Percentiles rank a stretch among this genome's conserved stretches.
Conservation (phyloP, 2,888 invertebrate species). For the Callyntrura sp. region DNA sequence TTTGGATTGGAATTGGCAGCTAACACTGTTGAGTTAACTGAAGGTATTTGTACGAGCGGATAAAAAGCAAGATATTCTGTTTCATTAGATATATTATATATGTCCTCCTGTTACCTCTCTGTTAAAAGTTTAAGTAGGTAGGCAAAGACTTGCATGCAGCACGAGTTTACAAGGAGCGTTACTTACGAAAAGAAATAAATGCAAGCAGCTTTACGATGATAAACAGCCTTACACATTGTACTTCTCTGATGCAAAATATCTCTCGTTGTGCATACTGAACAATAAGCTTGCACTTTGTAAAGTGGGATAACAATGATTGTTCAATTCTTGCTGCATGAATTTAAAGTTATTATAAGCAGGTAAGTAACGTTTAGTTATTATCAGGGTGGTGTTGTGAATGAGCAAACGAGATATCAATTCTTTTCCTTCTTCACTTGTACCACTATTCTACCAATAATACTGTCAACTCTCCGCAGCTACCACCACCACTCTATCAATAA, state of each 20-base stretch:
- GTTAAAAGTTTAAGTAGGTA: too few relatives aligned
- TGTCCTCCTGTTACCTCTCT: too few relatives aligned
- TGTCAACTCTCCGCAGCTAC: too few relatives aligned
- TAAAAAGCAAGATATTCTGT: slow-evolving; percentile 48
- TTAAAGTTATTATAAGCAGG: slow-evolving; percentile 56
- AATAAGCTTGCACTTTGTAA: slow-evolving; percentile 10
- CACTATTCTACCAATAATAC: too few relatives aligned
- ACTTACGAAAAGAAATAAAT: slow-evolving; percentile 16
- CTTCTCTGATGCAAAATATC: neutral
- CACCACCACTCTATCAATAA: too few relatives aligned
- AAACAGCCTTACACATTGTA: slow-evolving; percentile 7
- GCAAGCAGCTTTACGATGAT: slow-evolving; percentile 25
- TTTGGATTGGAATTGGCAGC: slow-evolving; percentile 75
- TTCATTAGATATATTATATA: too few relatives aligned
- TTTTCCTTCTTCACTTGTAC: neutral
- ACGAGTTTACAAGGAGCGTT: slow-evolving; percentile 22
- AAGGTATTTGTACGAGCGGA: slow-evolving; percentile 28
- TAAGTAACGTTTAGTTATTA: slow-evolving; percentile 27
- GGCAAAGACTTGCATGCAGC: slow-evolving; percentile 23
- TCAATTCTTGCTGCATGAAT: slow-evolving; percentile 33
- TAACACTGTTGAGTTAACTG: slow-evolving; percentile 67
- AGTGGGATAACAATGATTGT: slow-evolving; percentile 47
- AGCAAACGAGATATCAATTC: slow-evolving; percentile 70
- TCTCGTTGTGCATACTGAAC: slow-evolving; percentile 10
- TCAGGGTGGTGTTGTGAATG: slow-evolving; percentile 15